These are phyloP conservation scores for Megaceryle torquata DNA, from an alignment of 2,113 vertebrate species.

Conservation along the genomic window DNA sequence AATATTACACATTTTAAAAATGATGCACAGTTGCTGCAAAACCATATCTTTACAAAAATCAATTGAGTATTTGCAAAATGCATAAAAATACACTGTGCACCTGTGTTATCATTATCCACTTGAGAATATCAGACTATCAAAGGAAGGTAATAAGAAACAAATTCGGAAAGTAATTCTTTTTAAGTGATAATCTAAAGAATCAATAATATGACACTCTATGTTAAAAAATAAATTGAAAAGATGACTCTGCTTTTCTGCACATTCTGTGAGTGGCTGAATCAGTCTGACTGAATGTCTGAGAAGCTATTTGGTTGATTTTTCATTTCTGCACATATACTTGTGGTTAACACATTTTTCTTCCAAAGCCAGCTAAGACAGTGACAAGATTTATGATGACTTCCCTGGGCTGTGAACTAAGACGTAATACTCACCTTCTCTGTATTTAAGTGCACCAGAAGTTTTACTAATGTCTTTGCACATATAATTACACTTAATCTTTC, in stretches of 20 bases:
- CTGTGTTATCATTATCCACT: neutral
- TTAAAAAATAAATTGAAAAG: neutral
- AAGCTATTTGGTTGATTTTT: neutral
- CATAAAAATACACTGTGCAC: neutral
- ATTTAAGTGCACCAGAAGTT: neutral
- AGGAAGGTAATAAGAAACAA: neutral
- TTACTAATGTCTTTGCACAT: neutral
- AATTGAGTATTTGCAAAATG: neutral
- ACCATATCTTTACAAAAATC: neutral
- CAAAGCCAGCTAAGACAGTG: neutral
- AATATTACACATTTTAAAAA: neutral
- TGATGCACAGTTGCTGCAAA: neutral
- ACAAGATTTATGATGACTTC: neutral
- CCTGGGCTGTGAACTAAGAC: neutral
- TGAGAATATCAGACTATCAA: neutral
- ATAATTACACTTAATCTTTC: neutral
- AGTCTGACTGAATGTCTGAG: neutral
- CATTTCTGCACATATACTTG: neutral
- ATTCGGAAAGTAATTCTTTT: neutral
- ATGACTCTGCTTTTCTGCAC: neutral
- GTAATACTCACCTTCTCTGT: neutral
- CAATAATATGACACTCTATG: neutral
- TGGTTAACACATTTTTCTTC: neutral
- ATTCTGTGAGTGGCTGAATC: neutral
- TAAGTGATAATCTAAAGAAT: neutral